Conservation (phyloP, 2,797 vertebrate species). For the Pteronotus mesoamericanus region DNA sequence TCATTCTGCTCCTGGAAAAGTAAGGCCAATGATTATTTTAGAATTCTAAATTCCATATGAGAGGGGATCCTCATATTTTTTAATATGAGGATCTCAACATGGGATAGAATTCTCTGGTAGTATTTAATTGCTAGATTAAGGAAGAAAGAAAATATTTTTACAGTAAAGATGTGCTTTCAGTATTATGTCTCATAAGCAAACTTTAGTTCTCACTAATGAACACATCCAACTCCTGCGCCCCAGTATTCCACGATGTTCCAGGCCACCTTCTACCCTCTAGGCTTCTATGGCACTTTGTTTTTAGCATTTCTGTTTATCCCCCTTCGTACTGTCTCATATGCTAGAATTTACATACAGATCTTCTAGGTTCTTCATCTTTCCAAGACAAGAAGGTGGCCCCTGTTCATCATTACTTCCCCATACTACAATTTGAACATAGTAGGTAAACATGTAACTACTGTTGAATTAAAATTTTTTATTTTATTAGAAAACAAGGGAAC, state of each 20-base stretch:
- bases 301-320: too few species aligned
- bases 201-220: background rate
- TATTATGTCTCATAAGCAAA: background rate
- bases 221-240: background rate
- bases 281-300: background rate
- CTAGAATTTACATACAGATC: background rate
- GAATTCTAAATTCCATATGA: background rate
- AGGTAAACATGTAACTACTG: background rate
- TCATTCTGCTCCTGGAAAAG: background rate
- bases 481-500: background rate
- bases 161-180: background rate
- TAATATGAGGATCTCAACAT: background rate
- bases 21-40: background rate
- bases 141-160: background rate
- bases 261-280: fast-evolving
- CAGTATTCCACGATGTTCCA: too few species aligned
- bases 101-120: background rate
- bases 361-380: background rate
- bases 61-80: too few species aligned
- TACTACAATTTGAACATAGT: background rate
- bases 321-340: background rate
- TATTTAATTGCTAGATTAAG: background rate
- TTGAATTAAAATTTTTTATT: background rate
- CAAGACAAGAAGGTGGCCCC: background rate
- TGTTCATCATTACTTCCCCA: background rate